Percentiles rank a stretch among this genome's conserved stretches.
Evolutionary conservation across 64 coral and sea anemone species (phyloP).

Genomic region (Montipora sp.): DNA sequence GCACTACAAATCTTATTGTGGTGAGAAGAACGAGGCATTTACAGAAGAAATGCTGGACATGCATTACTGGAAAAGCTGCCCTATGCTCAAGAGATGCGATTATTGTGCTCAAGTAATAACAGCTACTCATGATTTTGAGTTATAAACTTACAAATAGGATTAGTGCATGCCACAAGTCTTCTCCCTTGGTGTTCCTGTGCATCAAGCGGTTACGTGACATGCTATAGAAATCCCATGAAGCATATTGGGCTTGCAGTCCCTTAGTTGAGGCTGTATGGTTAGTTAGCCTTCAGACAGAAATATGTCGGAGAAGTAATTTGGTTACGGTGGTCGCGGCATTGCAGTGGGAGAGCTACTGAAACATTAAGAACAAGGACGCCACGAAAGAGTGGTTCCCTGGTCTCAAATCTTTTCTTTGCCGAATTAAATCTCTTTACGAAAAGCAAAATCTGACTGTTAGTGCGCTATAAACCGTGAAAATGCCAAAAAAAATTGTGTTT

Average conservation of each 20-base stretch:
- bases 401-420: too few relatives aligned
- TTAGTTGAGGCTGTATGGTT: conserved; percentile 56
- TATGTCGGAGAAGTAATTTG: too few relatives aligned
- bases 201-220: conserved; percentile 48
- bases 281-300: conserved; percentile 74
- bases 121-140: background rate
- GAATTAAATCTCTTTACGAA: too few relatives aligned
- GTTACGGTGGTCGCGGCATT: too few relatives aligned
- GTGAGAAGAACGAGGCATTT: conserved; percentile 80
- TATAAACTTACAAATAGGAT: too few relatives aligned
- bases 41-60: conserved; percentile 94
- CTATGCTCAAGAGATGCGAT: conserved; percentile 94
- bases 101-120: conserved; percentile 90
- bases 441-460: too few relatives aligned
- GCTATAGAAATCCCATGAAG: conserved; percentile 58
- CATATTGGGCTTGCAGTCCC: conserved; percentile 77
- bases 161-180: background rate
- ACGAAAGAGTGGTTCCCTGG: too few relatives aligned
- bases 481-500: too few relatives aligned
- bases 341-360: too few relatives aligned
- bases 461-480: too few relatives aligned
- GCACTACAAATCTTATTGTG: too few relatives aligned
- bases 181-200: conserved; percentile 35
- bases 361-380: too few relatives aligned
- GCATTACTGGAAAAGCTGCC: conserved; percentile 98